Evolutionary conservation across 2,888 invertebrate genomes (phyloP), one percentile per base, ranked within the genome.

Genomic region (Miltochrista miniata): DNA sequence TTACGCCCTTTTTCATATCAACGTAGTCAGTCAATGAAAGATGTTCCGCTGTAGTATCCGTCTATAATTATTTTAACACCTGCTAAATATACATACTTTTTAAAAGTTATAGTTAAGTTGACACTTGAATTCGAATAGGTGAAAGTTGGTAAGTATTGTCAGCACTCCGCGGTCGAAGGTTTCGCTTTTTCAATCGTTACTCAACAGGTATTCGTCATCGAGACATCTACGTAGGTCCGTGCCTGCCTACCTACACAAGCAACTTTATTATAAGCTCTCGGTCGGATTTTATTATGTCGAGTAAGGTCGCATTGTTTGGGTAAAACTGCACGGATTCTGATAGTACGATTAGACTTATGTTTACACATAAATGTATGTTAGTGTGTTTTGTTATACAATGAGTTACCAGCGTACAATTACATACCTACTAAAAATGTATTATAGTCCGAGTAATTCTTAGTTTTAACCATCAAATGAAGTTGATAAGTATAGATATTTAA

Each of bases 171-270:
- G 70, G 80, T 70, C 78, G 81, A 87, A 87, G 87, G 87, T 88
- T 88, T 87, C 85, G 84, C 83, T 86, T 87, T 87, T 87, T 87
- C 83, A 85, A 85, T 83, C 79, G 79, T 89, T 89, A 86, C 87
- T 82, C 85, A 88, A 89, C 80, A 83, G 76, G 76, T 83, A 85
- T 85, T 83, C 83, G 87, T 86, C 87, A 87, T 85, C 79, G 70
- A 68, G 68, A 68, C 67, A 69, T 70, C 70, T 31, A 31, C 8
- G 31, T 31, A 31, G 31, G 31, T 31, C 3, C 31, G 8, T 31
- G 18, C 11, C 11, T 72, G 61, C 63, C 63, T 62, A 52, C 58
- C 56, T 57, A 68, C 54, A 59, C 57, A 56, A 60, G 52, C 51
- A 60, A 63, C 59, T 68, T 65, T 63, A 63, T 61, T 68, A 62